Percentiles rank a stretch among this genome's conserved stretches.
Evolutionary conservation across 2,888 invertebrate genomes (phyloP).

Genomic region (Nymphalis polychloros): DNA sequence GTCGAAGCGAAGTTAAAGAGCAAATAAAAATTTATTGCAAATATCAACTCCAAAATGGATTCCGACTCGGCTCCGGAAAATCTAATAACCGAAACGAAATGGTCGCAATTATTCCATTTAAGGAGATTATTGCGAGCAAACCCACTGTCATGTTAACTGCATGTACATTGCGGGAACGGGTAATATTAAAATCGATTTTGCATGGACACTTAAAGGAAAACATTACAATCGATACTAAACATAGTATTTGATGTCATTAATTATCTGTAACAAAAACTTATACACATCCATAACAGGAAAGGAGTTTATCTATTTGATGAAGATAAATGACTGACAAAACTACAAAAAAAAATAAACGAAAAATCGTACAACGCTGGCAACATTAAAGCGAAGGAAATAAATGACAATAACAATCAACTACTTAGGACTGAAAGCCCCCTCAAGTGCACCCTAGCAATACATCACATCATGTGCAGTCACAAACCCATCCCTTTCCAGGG

Average conservation of each 20-base stretch:
- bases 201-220: slow-evolving; percentile 7
- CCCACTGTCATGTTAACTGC: slow-evolving; percentile 47
- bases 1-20: slow-evolving; percentile 52
- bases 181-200: slow-evolving; percentile 49
- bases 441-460: slow-evolving; percentile 50
- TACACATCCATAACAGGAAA: not conserved
- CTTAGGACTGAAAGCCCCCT: slow-evolving; percentile 43
- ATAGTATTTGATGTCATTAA: not conserved
- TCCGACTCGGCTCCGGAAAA: slow-evolving; percentile 52
- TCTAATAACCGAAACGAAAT: slow-evolving; percentile 69
- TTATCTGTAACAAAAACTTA: not conserved
- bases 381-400: slow-evolving; percentile 41
- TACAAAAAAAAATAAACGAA: slow-evolving; percentile 13
- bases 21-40: slow-evolving; percentile 71
- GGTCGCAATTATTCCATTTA: slow-evolving; percentile 62
- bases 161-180: slow-evolving; percentile 37
- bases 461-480: slow-evolving; percentile 54
- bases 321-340: not conserved
- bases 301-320: slow-evolving; percentile 11
- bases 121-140: slow-evolving; percentile 60
- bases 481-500: slow-evolving; percentile 35
- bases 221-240: not conserved
- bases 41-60: slow-evolving; percentile 58
- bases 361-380: slow-evolving; percentile 27
- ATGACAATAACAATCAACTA: slow-evolving; percentile 47